Conservation (phyloP, 2,888 invertebrate species). For the Neria commutata region DNA sequence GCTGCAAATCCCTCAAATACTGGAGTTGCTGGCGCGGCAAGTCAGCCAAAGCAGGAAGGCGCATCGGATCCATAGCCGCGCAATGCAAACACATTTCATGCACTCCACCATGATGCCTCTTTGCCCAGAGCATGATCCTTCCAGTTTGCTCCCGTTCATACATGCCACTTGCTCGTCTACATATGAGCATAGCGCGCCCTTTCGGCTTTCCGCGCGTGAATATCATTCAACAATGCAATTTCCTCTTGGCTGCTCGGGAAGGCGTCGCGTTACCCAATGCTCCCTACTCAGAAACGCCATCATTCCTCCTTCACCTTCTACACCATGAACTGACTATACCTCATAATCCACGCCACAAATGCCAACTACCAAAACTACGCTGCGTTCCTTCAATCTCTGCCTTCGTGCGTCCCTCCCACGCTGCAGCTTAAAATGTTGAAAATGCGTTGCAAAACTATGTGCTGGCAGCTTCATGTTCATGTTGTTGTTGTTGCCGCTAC, state of each 20-base stretch:
- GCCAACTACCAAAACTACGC: no score
- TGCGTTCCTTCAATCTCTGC: not conserved
- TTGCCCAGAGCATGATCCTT: no score
- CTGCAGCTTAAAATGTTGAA: slow-evolving; percentile 15
- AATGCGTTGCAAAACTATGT: slow-evolving; percentile 8
- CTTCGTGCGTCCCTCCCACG: slow-evolving; percentile 3
- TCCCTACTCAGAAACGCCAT: not conserved
- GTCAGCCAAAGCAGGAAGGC: slow-evolving; percentile 17
- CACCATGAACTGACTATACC: no score
- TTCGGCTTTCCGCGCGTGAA: slow-evolving; percentile 21
- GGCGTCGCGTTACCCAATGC: not conserved
- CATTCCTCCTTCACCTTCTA: no score
- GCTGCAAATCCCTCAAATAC: slow-evolving; percentile 7
- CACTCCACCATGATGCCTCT: no score
- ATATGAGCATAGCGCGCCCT: not conserved
- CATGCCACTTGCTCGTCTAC: no score
- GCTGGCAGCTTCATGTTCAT: slow-evolving; percentile 21
- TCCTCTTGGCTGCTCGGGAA: slow-evolving; percentile 1
- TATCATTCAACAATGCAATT: slow-evolving; percentile 31
- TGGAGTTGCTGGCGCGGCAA: not conserved
- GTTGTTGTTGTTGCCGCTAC: slow-evolving; percentile 12
- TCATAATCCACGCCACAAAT: no score
- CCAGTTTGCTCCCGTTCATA: no score
- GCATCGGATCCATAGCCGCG: slow-evolving; percentile 9
- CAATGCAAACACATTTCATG: slow-evolving; percentile 1